phyloP scores from a whole-genome alignment of 2,888 invertebrate genomes.

The Platerodrilus igneus region DNA sequence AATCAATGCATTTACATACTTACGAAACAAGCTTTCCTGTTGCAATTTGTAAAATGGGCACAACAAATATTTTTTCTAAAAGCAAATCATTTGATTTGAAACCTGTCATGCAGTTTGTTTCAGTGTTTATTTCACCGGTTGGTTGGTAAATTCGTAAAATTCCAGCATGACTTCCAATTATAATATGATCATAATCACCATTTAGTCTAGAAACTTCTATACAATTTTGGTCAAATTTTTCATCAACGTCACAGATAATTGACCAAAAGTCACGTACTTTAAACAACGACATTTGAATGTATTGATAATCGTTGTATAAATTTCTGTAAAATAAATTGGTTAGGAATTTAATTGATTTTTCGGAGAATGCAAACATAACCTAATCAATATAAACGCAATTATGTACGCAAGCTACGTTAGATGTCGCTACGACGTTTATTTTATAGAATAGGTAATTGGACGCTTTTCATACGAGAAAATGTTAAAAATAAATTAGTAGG shows the following conservation, averaged over 20 bases:
- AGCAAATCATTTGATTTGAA: conserved; percentile 63
- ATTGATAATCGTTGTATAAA: neutral
- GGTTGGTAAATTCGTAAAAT: conserved; percentile 73
- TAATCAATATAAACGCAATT: too few species aligned
- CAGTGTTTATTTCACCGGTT: conserved; percentile 49
- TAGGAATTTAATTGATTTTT: conserved; percentile 33
- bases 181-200: conserved; percentile 65
- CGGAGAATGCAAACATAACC: conserved; percentile 28
- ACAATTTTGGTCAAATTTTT: conserved; percentile 52
- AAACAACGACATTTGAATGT: conserved; percentile 78
- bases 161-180: conserved; percentile 77
- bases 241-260: conserved; percentile 61
- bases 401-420: too few species aligned
- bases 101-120: conserved; percentile 44
- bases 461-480: too few species aligned
- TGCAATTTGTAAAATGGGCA: conserved; percentile 75
- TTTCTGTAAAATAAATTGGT: conserved; percentile 18
- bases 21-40: conserved; percentile 83
- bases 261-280: conserved; percentile 89
- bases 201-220: conserved; percentile 52
- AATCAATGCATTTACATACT: too few species aligned
- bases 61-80: conserved; percentile 69
- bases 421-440: too few species aligned
- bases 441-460: too few species aligned
- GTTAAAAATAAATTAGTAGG: too few species aligned